Conservation (phyloP, 1,140 invertebrate species). For the Drosophila azteca region DNA sequence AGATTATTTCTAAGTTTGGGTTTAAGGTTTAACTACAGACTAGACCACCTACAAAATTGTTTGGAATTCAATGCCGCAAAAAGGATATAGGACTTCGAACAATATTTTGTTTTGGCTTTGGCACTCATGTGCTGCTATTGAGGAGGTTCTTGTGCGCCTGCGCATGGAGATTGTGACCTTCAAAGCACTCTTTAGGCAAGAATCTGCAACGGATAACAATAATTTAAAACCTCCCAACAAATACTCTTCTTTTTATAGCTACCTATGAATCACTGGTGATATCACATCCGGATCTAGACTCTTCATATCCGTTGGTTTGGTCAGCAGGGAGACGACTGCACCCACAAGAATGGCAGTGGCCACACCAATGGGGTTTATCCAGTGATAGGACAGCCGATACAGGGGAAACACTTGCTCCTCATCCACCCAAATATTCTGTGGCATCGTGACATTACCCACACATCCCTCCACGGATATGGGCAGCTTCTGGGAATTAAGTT, state of each 20-base stretch:
- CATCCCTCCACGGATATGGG: conserved; percentile 82
- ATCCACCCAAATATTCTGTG: conserved; percentile 76
- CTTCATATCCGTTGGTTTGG: conserved; percentile 86
- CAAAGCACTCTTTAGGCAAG: conserved; percentile 77
- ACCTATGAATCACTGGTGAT: conserved; percentile 86
- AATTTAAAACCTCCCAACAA: background rate
- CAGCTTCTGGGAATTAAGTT: conserved; percentile 83
- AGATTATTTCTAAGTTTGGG: conserved; percentile 20
- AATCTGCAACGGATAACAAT: conserved; percentile 46
- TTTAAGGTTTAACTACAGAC: conserved; percentile 24
- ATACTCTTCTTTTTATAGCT: background rate
- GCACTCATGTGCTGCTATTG: conserved; percentile 13
- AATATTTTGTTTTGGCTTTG: background rate
- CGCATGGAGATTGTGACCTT: conserved; percentile 36
- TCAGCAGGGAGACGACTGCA: conserved; percentile 87
- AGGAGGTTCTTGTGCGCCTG: conserved; percentile 61
- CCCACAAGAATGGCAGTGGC: conserved; percentile 87
- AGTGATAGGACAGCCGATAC: conserved; percentile 89
- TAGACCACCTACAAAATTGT: conserved; percentile 29
- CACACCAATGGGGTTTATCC: conserved; percentile 90
- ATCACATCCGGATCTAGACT: conserved; percentile 86
- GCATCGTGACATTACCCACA: conserved; percentile 54
- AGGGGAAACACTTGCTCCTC: conserved; percentile 87
- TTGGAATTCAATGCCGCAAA: conserved; percentile 27
- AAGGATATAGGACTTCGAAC: background rate